phyloP scores from a whole-genome alignment of 2,797 vertebrate species.

The Microctenopoma lineatum region DNA sequence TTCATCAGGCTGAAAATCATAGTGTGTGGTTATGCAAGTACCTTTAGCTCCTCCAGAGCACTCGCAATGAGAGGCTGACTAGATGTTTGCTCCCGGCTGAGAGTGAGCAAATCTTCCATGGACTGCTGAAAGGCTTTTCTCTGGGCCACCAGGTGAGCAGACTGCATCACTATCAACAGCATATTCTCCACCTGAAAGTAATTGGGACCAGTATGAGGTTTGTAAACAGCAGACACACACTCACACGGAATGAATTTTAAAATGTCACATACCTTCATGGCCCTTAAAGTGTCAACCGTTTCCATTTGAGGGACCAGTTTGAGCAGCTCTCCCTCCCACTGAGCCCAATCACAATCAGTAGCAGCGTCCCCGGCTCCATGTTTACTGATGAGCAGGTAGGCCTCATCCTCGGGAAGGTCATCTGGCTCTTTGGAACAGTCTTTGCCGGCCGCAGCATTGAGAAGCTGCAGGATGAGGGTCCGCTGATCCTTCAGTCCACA shows the following conservation, averaged over 20 bases:
- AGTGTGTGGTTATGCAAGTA: slow-evolving; percentile 58
- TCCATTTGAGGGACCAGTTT: slow-evolving; percentile 95
- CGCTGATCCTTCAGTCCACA: slow-evolving; percentile 85
- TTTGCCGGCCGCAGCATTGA: slow-evolving; percentile 94
- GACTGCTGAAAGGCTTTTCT: slow-evolving; percentile 95
- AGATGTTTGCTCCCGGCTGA: slow-evolving; percentile 96
- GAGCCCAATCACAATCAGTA: slow-evolving; percentile 82
- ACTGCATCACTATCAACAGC: slow-evolving; percentile 95
- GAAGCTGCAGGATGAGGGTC: slow-evolving; percentile 92
- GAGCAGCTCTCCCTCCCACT: slow-evolving; percentile 87
- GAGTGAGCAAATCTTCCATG: slow-evolving; percentile 90
- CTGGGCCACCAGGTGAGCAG: slow-evolving; percentile 90
- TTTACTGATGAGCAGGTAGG: slow-evolving; percentile 94
- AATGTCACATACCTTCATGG: slow-evolving; percentile 87
- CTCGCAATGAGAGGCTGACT: slow-evolving; percentile 95
- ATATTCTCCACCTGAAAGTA: slow-evolving; percentile 89
- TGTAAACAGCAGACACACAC: not conserved
- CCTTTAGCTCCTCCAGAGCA: slow-evolving; percentile 96
- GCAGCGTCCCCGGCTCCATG: slow-evolving; percentile 79
- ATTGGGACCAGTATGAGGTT: not conserved
- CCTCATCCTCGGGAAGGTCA: slow-evolving; percentile 87
- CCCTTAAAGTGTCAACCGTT: slow-evolving; percentile 91
- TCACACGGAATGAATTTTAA: not conserved
- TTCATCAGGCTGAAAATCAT: slow-evolving; percentile 9
- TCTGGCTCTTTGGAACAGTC: slow-evolving; percentile 96